These are phyloP conservation scores for Oligia fasciuncula DNA, from an alignment of 2,888 invertebrate species.

Conservation along the genomic window DNA sequence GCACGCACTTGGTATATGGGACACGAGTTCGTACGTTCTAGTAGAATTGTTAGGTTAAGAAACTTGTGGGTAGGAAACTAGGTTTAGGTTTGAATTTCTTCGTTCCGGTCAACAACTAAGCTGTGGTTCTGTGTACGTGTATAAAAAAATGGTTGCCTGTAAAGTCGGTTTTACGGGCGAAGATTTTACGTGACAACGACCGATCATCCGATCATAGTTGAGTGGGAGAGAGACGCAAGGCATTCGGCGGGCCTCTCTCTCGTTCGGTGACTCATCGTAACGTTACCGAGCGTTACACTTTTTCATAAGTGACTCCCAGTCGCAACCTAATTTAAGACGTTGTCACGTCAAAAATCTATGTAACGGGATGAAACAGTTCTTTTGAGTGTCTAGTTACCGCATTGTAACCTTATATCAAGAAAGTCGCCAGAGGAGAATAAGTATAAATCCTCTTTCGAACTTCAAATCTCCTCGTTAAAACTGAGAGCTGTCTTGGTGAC, in stretches of 20 bases:
- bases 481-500: neutral
- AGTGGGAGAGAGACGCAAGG: too few relatives aligned
- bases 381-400: neutral
- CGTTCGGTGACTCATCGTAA: too few relatives aligned
- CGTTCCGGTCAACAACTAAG: neutral
- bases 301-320: too few relatives aligned
- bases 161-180: too few relatives aligned
- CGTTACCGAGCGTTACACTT: too few relatives aligned
- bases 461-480: neutral
- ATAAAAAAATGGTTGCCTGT: too few relatives aligned
- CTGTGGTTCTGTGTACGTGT: neutral
- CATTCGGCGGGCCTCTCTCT: too few relatives aligned
- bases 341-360: too few relatives aligned
- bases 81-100: neutral
- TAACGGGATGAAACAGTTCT: neutral
- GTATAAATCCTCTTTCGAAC: neutral
- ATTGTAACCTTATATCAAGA: neutral
- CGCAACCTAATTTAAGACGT: too few relatives aligned
- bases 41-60: neutral
- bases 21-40: neutral
- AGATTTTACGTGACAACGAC: too few relatives aligned
- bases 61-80: neutral
- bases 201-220: too few relatives aligned
- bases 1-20: slow-evolving; percentile 13
- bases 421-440: neutral